Conservation (phyloP, 2,888 invertebrate species). For the Acanthosepion pharaonis region DNA sequence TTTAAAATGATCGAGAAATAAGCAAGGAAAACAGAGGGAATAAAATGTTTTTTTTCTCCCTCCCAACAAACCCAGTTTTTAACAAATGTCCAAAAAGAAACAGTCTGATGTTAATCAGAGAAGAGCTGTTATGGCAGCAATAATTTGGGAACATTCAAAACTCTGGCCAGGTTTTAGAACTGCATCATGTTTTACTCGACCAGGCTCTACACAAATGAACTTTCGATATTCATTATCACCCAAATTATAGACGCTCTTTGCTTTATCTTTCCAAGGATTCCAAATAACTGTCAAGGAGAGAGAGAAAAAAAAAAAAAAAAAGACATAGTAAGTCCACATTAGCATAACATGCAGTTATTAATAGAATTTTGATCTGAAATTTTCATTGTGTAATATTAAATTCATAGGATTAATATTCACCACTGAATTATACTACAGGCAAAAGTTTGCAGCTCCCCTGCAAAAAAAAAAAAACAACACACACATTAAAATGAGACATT, state of each 20-base stretch:
- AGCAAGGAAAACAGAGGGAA: neutral
- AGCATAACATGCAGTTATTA: too few species aligned
- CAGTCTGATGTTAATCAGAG: neutral
- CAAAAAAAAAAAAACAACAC: too few species aligned
- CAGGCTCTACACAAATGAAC: conserved; percentile 97
- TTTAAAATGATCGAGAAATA: neutral
- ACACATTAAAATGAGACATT: too few species aligned
- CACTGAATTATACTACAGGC: too few species aligned
- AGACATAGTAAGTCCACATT: neutral
- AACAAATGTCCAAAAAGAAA: neutral
- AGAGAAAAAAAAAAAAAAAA: neutral
- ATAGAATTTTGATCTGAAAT: too few species aligned
- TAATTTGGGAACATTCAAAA: conserved; percentile 58
- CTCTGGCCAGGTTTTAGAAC: conserved; percentile 54
- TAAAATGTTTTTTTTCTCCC: neutral
- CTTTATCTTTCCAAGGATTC: conserved; percentile 97
- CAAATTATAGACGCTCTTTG: conserved; percentile 92
- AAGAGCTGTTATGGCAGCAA: conserved; percentile 50
- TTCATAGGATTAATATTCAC: too few species aligned
- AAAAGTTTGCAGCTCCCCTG: too few species aligned
- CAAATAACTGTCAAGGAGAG: conserved; percentile 84
- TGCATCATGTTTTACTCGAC: conserved; percentile 72
- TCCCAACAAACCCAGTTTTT: neutral
- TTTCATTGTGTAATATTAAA: too few species aligned
- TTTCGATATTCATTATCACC: conserved; percentile 97